Conservation (phyloP, 1,140 invertebrate genomes). For the Diorhabda carinulata region DNA sequence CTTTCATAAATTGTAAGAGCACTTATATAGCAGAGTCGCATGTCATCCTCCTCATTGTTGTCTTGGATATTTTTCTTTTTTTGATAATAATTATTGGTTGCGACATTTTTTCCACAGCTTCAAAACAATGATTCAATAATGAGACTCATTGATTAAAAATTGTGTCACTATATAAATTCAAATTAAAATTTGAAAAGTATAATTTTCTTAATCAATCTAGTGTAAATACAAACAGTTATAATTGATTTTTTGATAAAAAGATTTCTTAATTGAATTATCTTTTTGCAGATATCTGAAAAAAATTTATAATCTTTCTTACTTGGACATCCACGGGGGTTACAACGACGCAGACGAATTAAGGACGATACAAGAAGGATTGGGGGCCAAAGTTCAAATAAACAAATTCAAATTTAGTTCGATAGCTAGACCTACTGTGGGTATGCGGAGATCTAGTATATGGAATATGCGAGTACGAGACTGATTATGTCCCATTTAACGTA, state of each 20-base stretch:
- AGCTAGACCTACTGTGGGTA: slow-evolving; percentile 82
- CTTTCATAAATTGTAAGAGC: no score
- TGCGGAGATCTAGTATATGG: slow-evolving; percentile 83
- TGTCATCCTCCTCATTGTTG: no score
- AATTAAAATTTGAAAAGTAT: no score
- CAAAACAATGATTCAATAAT: no score
- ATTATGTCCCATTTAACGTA: slow-evolving; percentile 21
- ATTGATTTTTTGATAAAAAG: not conserved
- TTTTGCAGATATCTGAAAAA: slow-evolving; percentile 33
- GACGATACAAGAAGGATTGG: slow-evolving; percentile 39
- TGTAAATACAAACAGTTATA: not conserved
- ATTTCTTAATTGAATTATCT: slow-evolving; percentile 14
- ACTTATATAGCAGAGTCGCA: no score
- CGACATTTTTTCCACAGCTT: no score
- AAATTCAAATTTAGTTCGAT: slow-evolving; percentile 73
- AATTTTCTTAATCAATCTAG: no score
- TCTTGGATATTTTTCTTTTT: no score
- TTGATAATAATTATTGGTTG: no score
- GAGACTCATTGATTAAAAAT: no score
- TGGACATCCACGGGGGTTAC: slow-evolving; percentile 46
- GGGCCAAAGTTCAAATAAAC: slow-evolving; percentile 59
- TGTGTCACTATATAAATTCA: no score
- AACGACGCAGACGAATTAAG: slow-evolving; percentile 39
- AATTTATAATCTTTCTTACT: slow-evolving; percentile 37
- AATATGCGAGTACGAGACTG: slow-evolving; percentile 77